These are phyloP conservation scores for Phoebastria nigripes DNA, from an alignment of 2,797 vertebrate species.

Conservation along the genomic window DNA sequence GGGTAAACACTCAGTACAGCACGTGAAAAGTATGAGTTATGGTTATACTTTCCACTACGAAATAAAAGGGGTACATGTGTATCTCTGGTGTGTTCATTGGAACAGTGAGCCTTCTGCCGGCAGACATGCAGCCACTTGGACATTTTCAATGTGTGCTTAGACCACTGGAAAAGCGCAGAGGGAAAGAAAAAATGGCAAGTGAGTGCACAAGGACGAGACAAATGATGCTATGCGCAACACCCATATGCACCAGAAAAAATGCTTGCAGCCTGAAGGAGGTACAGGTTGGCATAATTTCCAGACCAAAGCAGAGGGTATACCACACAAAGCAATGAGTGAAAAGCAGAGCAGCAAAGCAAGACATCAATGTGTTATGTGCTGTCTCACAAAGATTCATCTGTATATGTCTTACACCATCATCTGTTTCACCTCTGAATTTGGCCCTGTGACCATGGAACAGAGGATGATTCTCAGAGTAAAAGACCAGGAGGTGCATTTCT, in stretches of 20 bases:
- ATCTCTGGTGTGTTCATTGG: neutral
- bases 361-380: neutral
- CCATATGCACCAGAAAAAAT: neutral
- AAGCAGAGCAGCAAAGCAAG: neutral
- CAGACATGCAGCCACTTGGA: neutral
- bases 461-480: neutral
- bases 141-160: neutral
- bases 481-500: neutral
- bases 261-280: neutral
- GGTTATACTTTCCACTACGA: neutral
- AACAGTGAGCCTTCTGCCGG: neutral
- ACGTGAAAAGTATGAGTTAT: neutral
- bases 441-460: neutral
- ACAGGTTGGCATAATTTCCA: neutral
- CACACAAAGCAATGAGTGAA: neutral
- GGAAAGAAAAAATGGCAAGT: neutral
- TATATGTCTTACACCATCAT: neutral
- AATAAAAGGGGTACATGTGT: neutral
- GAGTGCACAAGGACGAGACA: neutral
- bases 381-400: neutral
- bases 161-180: neutral
- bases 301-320: neutral
- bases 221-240: neutral
- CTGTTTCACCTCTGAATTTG: neutral
- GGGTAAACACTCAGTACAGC: neutral